Conservation (phyloP, 2,888 invertebrate species). For the Megaustenia siamemsis region DNA sequence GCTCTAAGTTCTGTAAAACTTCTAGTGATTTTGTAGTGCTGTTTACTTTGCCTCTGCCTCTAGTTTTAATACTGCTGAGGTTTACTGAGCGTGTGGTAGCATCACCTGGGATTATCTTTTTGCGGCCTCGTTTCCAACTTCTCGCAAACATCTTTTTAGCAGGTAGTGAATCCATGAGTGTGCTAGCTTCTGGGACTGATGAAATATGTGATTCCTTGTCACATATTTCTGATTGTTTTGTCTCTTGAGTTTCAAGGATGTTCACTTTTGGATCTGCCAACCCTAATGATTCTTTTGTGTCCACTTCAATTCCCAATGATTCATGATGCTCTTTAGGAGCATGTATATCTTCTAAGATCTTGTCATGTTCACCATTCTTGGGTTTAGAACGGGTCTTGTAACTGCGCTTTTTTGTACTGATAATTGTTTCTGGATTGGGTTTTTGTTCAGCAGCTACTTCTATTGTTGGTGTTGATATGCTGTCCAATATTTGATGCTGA, state of each 20-base stretch:
- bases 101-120: background rate
- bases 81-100: background rate
- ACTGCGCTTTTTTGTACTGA: background rate
- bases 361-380: background rate
- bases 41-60: constrained; percentile 4
- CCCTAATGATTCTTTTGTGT: background rate
- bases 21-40: background rate
- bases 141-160: background rate
- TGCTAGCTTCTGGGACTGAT: background rate
- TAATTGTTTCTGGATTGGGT: background rate
- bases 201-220: background rate
- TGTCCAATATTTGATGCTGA: background rate
- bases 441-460: background rate
- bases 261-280: background rate
- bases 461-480: background rate
- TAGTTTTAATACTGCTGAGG: constrained; percentile 1
- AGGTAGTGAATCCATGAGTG: background rate
- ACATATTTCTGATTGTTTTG: background rate
- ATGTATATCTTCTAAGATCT: background rate
- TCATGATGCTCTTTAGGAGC: background rate
- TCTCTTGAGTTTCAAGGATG: background rate
- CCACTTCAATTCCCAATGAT: background rate
- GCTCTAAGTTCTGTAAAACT: background rate
- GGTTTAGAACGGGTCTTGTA: background rate
- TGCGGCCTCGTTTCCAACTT: constrained; percentile 11